Base-by-base conservation (phyloP, 2,888 invertebrate genomes). In the Ochropacha duplaris region DNA sequence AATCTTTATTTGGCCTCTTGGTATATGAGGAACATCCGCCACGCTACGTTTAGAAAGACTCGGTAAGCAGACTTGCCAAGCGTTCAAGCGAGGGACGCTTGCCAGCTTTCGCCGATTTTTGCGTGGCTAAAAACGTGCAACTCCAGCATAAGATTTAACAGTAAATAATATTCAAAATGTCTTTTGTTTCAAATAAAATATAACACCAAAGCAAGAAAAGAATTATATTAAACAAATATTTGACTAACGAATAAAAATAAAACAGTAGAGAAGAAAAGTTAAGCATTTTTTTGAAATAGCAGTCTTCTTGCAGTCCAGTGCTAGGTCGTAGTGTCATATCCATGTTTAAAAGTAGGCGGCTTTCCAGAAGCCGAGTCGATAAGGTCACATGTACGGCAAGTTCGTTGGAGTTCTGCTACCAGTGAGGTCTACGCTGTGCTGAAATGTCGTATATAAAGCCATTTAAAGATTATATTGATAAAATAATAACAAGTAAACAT, bases 331-430 rank as follows among this genome's bases (percentile, higher is more conserved):
- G 50, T 59, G 68, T 62, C 59, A 34, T 44, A 57, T 68, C 55
- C 50, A 19, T 57, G 57, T 57, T 72, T 69, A 76, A 71, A 68
- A 75, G 72, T 72, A 78, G 56, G 80, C 81, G 56, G 80, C 81
- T 72, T 74, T 79, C 83, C 83, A 83, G 68, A 75, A 80, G 81
- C 85, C 83, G 65, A 64, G 77, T 12, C 75, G 81, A 68, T 74
- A 74, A 59, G 83, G 90, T 92, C 91, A 92, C 91, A 92, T 91
- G 79, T 85, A 90, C 14, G 92, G 92, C 12, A 92, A 77, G 71
- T 90, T 92, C 34, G 89, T 88, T 2, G 88, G 84, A 0, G 83
- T 79, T 22, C 83, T 58, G 49, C 63, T 62, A 2, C 73, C 62
- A 2, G 69, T 58, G 57, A 79, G n/a, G 1, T 81, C 83, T 19